Evolutionary conservation across 2,113 vertebrate genomes (phyloP).

Genomic region (Muntiacus muntjak): DNA sequence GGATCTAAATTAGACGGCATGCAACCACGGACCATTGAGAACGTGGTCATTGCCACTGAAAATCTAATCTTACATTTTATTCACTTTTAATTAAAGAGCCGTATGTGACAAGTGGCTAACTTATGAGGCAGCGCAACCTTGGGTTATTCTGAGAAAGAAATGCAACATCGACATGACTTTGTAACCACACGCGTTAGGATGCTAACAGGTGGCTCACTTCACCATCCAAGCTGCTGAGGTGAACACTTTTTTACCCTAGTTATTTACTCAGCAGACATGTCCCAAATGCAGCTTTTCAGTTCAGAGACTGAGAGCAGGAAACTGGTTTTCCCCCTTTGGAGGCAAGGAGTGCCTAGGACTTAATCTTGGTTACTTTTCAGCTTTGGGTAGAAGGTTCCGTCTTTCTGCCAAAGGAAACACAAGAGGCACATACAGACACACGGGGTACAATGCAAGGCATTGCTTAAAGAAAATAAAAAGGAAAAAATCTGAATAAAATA

Average conservation of each 20-base stretch:
- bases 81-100: background rate
- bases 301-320: background rate
- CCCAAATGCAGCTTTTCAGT: background rate
- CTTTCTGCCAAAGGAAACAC: background rate
- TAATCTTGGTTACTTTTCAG: background rate
- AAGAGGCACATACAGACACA: background rate
- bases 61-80: background rate
- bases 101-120: background rate
- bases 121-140: background rate
- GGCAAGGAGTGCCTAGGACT: background rate
- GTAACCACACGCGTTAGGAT: background rate
- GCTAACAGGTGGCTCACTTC: background rate
- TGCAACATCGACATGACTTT: background rate
- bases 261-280: background rate
- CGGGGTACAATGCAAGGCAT: background rate
- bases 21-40: background rate
- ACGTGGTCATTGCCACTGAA: background rate
- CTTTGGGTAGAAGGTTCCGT: background rate
- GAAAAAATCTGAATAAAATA: background rate
- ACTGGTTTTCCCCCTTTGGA: background rate
- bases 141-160: slow-evolving; percentile 12
- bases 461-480: background rate
- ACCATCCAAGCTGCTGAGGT: background rate
- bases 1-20: background rate
- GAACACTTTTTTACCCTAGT: background rate